phyloP scores from a whole-genome alignment of 2,113 vertebrate species.

The Heptranchias perlo region DNA sequence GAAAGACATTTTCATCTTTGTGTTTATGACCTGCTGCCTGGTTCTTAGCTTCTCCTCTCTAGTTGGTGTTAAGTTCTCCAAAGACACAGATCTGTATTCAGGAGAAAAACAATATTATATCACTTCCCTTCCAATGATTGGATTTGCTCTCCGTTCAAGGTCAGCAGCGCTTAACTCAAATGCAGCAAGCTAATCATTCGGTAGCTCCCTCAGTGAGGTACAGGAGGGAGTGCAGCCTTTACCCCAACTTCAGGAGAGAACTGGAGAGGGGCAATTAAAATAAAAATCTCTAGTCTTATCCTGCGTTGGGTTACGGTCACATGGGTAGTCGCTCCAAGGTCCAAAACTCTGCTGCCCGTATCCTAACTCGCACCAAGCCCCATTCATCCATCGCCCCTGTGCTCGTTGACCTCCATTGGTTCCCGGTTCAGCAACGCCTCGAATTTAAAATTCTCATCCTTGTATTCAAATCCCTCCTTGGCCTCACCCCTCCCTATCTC shows the following conservation, averaged over 20 bases:
- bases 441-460: too few species aligned
- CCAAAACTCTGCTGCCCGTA: too few species aligned
- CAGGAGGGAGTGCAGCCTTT: not conserved
- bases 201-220: not conserved
- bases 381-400: too few species aligned
- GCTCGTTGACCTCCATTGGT: too few species aligned
- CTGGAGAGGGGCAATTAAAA: not conserved
- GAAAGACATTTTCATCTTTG: not conserved
- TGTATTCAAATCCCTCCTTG: too few species aligned
- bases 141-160: not conserved
- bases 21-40: not conserved
- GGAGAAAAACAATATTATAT: not conserved
- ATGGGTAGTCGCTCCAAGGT: too few species aligned
- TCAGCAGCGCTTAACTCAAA: not conserved
- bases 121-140: not conserved
- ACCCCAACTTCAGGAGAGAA: not conserved
- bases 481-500: too few species aligned
- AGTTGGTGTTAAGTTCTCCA: not conserved
- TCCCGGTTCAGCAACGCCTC: too few species aligned
- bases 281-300: too few species aligned
- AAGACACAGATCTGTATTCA: not conserved
- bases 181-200: too few species aligned
- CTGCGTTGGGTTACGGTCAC: not conserved
- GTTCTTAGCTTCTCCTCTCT: not conserved
- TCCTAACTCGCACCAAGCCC: too few species aligned